Conservation (phyloP, 2,797 vertebrate species). For the Gymnoscopelus microlampas region DNA sequence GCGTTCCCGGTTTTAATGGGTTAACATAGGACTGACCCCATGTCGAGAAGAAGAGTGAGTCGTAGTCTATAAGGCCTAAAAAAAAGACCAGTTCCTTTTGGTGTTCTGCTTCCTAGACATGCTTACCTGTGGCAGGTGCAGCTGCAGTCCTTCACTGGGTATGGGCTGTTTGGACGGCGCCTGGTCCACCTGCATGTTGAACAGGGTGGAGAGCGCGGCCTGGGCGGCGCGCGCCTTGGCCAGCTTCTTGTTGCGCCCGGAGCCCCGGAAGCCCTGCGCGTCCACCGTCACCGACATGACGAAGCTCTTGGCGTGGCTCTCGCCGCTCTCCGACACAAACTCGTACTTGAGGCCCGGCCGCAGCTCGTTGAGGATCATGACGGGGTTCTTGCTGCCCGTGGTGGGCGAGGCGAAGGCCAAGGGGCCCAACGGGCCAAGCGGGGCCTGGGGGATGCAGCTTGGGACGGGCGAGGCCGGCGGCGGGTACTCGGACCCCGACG, state of each 20-base stretch:
- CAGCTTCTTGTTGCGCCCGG: conserved; percentile 93
- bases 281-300: conserved; percentile 92
- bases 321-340: conserved; percentile 92
- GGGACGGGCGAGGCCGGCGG: conserved; percentile 61
- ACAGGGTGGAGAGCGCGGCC: conserved; percentile 88
- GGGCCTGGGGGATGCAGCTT: conserved; percentile 54
- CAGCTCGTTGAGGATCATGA: conserved; percentile 95
- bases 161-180: conserved; percentile 90
- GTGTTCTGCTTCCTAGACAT: too few species aligned
- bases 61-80: too few species aligned
- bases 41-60: too few species aligned
- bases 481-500: conserved; percentile 73
- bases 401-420: conserved; percentile 61
- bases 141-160: conserved; percentile 90
- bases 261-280: conserved; percentile 88
- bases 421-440: conserved; percentile 73
- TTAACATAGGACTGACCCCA: too few species aligned
- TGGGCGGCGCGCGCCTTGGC: conserved; percentile 94
- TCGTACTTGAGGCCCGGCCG: conserved; percentile 91
- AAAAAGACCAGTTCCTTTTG: too few species aligned
- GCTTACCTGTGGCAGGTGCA: conserved; percentile 93
- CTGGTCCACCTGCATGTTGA: conserved; percentile 92
- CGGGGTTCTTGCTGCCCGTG: conserved; percentile 88
- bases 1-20: too few species aligned
- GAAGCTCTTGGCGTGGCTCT: conserved; percentile 95